Conservation (phyloP, 2,113 vertebrate genomes). For the Marmota flaviventris region DNA sequence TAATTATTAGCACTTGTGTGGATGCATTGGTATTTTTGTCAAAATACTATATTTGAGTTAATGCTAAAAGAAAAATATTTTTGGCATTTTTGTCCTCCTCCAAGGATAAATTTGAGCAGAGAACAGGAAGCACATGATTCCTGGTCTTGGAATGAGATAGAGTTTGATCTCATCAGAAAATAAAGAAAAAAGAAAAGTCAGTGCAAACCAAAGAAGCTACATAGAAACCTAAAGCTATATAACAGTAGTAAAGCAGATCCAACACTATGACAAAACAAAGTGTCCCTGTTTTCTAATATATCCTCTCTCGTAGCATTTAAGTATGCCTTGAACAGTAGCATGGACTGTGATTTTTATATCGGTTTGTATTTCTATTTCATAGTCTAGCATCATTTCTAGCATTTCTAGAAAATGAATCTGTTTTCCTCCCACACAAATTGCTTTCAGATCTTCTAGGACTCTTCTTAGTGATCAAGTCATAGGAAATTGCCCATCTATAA, state of each 20-base stretch:
- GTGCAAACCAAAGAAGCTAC: not conserved
- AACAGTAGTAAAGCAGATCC: not conserved
- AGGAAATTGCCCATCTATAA: not conserved
- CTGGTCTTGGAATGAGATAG: slow-evolving; percentile 13
- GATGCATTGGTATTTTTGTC: not conserved
- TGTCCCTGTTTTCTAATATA: not conserved
- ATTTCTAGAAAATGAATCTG: not conserved
- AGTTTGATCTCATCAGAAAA: not conserved
- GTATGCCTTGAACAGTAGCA: not conserved
- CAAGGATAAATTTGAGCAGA: slow-evolving; percentile 1
- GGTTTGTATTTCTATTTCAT: slow-evolving; percentile 10
- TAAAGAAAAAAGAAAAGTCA: not conserved
- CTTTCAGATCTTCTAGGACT: slow-evolving; percentile 30
- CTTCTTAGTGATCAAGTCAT: not conserved
- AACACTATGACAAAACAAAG: not conserved
- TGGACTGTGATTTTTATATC: not conserved
- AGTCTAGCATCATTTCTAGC: not conserved
- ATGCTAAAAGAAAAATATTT: not conserved
- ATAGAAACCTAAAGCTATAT: not conserved
- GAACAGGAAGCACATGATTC: not conserved
- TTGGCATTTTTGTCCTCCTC: not conserved
- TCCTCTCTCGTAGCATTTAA: not conserved
- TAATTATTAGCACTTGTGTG: slow-evolving; percentile 11
- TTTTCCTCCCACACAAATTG: not conserved
- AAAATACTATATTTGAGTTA: slow-evolving; percentile 37